phyloP scores from a whole-genome alignment of 2,888 invertebrate genomes.

The Lasioglossum morio region DNA sequence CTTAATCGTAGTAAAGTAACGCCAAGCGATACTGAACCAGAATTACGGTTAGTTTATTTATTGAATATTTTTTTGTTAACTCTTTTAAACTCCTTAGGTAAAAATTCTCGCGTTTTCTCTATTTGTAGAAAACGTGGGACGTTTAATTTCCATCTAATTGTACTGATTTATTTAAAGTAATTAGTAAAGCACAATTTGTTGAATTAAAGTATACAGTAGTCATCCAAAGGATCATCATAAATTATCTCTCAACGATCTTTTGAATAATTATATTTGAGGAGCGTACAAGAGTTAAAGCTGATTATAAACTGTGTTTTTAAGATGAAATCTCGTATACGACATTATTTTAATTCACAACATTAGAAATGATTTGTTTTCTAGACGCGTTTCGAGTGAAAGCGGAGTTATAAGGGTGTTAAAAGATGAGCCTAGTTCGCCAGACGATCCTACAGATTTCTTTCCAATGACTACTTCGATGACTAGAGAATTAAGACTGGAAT shows the following conservation, averaged over 20 bases:
- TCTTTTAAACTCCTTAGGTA: not conserved
- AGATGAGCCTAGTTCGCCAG: conserved; percentile 87
- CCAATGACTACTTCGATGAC: conserved; percentile 96
- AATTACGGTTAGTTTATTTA: conserved; percentile 67
- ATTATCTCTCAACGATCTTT: not conserved
- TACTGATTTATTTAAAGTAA: not conserved
- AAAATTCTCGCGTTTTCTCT: not conserved
- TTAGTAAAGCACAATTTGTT: not conserved
- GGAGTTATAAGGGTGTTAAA: conserved; percentile 76
- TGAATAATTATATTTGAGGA: not conserved
- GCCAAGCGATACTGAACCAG: conserved; percentile 77
- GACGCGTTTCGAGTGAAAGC: conserved; percentile 79
- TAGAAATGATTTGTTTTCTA: conserved; percentile 29
- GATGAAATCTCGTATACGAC: not conserved
- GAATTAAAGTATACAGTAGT: not conserved
- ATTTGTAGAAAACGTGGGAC: not conserved
- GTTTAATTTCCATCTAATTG: not conserved
- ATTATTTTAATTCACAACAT: not conserved
- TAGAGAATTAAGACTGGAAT: conserved; percentile 91
- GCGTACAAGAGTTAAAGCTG: not conserved
- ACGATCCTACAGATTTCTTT: conserved; percentile 92
- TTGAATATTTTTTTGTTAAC: not conserved
- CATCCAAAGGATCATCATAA: not conserved
- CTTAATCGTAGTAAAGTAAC: conserved; percentile 88
- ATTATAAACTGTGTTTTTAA: not conserved